Conservation (phyloP, 1,140 invertebrate genomes). For the Matsumurasca onukii region DNA sequence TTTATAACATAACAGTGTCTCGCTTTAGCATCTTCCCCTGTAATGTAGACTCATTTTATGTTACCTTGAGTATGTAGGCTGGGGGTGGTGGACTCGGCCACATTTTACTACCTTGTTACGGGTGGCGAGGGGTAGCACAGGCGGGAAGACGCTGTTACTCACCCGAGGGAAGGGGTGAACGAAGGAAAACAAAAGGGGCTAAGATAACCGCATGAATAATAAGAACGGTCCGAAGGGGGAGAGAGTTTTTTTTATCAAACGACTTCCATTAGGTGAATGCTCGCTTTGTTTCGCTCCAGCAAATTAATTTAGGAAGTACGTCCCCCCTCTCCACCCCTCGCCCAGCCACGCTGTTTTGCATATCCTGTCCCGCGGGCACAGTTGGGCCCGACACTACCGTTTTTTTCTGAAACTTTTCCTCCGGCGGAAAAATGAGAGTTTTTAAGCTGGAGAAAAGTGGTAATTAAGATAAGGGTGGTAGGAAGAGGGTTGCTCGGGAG, state of each 20-base stretch:
- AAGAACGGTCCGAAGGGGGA: conserved; percentile 14
- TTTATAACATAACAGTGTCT: too few relatives aligned
- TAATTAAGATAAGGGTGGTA: conserved; percentile 25
- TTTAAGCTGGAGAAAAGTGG: conserved; percentile 28
- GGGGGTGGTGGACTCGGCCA: too few relatives aligned
- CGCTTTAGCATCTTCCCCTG: too few relatives aligned
- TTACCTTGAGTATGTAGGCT: too few relatives aligned
- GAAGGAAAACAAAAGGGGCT: conserved; percentile 42
- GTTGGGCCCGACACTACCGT: conserved; percentile 9
- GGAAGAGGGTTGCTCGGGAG: neutral
- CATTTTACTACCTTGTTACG: too few relatives aligned
- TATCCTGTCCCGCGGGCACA: conserved; percentile 26
- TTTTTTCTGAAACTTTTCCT: conserved; percentile 29
- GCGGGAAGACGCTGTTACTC: too few relatives aligned
- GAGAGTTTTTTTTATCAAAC: conserved; percentile 28
- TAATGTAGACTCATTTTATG: too few relatives aligned
- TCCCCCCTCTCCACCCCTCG: neutral
- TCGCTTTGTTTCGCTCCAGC: conserved; percentile 27
- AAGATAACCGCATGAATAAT: conserved; percentile 33
- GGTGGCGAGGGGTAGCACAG: too few relatives aligned
- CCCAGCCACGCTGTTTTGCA: conserved; percentile 15
- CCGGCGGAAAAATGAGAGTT: conserved; percentile 17
- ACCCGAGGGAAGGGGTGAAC: conserved; percentile 42
- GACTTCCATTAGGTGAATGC: conserved; percentile 31
- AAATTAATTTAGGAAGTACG: conserved; percentile 30